phyloP scores from a whole-genome alignment of 2,113 vertebrate genomes.

The Sebastes fasciatus region DNA sequence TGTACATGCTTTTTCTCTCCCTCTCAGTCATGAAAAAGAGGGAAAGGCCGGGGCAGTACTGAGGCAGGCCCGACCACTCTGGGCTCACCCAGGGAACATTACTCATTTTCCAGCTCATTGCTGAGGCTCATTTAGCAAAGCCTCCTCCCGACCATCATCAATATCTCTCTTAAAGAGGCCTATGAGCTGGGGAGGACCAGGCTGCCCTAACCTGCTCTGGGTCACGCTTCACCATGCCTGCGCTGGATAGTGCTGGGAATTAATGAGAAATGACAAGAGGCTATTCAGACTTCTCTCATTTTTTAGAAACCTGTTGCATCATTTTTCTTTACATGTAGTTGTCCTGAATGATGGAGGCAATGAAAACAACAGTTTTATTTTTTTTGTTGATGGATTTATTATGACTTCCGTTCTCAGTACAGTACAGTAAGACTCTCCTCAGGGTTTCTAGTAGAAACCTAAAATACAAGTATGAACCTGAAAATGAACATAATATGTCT shows the following conservation, averaged over 20 bases:
- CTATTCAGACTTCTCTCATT: conserved; percentile 29
- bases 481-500: no score
- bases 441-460: no score
- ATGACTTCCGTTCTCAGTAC: not conserved
- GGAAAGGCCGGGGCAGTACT: conserved; percentile 17
- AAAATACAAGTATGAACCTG: no score
- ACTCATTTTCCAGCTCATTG: conserved; percentile 80
- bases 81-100: conserved; percentile 72
- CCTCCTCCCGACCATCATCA: conserved; percentile 75
- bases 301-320: conserved; percentile 35
- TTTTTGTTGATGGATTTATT: not conserved
- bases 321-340: conserved; percentile 18
- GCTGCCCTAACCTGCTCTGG: conserved; percentile 69
- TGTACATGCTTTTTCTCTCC: not conserved
- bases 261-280: conserved; percentile 64
- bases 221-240: conserved; percentile 58
- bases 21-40: conserved; percentile 10
- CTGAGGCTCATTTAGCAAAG: conserved; percentile 81
- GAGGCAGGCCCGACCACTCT: conserved; percentile 49
- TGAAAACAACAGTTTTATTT: not conserved
- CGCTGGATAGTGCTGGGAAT: conserved; percentile 18
- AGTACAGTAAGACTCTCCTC: no score
- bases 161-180: conserved; percentile 76
- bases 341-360: not conserved
- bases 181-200: conserved; percentile 63